Evolutionary conservation across 2,888 invertebrate genomes (phyloP).

Genomic region (Bedellia somnulentella): DNA sequence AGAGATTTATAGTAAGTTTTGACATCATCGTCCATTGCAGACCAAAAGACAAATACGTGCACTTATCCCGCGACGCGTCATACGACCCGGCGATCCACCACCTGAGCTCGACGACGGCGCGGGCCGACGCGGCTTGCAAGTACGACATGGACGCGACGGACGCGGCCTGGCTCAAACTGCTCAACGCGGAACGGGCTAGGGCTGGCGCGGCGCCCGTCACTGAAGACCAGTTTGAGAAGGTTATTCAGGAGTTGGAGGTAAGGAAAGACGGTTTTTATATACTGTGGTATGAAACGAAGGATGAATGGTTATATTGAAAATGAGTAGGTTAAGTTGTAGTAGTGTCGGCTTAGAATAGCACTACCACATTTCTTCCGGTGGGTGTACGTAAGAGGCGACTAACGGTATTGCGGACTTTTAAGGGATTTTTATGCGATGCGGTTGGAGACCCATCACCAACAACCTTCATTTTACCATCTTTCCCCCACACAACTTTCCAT

Average conservation of each 20-base stretch:
- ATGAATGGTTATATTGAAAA: too few species aligned
- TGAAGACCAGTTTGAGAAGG: constrained; percentile 87
- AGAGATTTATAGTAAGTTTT: too few species aligned
- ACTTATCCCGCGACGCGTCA: constrained; percentile 85
- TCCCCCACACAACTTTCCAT: too few species aligned
- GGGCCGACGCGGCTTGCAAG: constrained; percentile 90
- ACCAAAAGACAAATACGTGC: constrained; percentile 90
- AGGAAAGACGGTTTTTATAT: constrained; percentile 15
- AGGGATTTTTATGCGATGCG: too few species aligned
- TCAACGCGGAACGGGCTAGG: constrained; percentile 86
- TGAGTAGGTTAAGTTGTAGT: too few species aligned
- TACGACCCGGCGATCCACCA: constrained; percentile 84
- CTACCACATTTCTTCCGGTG: too few species aligned
- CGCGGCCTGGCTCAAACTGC: constrained; percentile 82
- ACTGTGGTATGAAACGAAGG: too few species aligned
- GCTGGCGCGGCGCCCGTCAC: constrained; percentile 73
- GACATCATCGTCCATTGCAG: constrained; percentile 62
- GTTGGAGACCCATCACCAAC: too few species aligned
- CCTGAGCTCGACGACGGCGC: constrained; percentile 81
- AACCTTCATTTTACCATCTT: too few species aligned
- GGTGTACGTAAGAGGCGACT: too few species aligned
- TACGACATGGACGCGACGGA: constrained; percentile 96
- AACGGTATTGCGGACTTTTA: too few species aligned
- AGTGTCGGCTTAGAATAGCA: too few species aligned
- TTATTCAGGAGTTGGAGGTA: constrained; percentile 89